Conservation (phyloP, 1,140 invertebrate genomes). For the Cecropterus lyciades region DNA sequence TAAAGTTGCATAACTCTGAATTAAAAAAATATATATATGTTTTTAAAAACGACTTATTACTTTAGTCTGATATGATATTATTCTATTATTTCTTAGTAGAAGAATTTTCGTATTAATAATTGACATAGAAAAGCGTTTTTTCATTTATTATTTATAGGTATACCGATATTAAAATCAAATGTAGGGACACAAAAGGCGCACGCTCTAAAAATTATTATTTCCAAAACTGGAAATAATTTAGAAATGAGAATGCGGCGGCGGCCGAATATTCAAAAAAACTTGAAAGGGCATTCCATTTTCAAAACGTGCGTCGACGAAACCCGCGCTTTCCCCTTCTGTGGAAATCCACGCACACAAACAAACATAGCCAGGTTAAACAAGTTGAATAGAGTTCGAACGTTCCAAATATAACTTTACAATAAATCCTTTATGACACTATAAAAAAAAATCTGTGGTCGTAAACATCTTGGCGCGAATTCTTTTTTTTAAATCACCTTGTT, state of each 20-base stretch:
- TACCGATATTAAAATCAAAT: slow-evolving; percentile 16
- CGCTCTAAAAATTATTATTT: slow-evolving; percentile 32
- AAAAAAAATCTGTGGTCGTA: slow-evolving; percentile 24
- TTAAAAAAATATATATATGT: too few relatives aligned
- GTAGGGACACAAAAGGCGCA: slow-evolving; percentile 7
- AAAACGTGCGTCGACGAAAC: slow-evolving; percentile 57
- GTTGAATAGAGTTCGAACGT: slow-evolving; percentile 11
- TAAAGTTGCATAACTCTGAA: too few relatives aligned
- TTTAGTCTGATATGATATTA: too few relatives aligned
- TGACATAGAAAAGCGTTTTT: too few relatives aligned
- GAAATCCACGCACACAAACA: slow-evolving; percentile 55
- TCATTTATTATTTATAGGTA: neutral
- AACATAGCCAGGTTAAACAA: slow-evolving; percentile 9
- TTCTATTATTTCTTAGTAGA: too few relatives aligned
- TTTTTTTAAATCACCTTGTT: slow-evolving; percentile 27
- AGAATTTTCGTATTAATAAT: too few relatives aligned
- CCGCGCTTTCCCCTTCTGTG: slow-evolving; percentile 66
- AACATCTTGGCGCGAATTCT: slow-evolving; percentile 11
- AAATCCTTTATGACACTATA: slow-evolving; percentile 7
- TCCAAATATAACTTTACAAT: slow-evolving; percentile 15
- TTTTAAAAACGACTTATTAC: too few relatives aligned
- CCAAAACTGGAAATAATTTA: slow-evolving; percentile 32
- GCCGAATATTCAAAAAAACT: slow-evolving; percentile 66
- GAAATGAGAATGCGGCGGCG: slow-evolving; percentile 38
- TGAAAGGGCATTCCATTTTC: slow-evolving; percentile 71